Evolutionary conservation across 2,888 invertebrate genomes (phyloP), one percentile per base, ranked within the genome.

Genomic region (Orthonychiurus folsomi): DNA sequence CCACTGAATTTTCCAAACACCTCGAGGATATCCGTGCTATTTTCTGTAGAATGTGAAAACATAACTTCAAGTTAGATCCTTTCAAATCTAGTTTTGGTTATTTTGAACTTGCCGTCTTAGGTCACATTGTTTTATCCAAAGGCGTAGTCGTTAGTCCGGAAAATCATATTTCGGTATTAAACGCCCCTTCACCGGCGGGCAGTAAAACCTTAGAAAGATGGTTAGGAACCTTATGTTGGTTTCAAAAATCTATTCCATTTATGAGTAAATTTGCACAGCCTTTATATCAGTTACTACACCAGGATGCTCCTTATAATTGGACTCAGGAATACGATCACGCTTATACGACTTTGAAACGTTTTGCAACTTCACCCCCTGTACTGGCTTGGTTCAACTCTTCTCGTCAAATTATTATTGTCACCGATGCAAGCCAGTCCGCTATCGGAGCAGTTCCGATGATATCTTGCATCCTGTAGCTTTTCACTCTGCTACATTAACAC

Each of bases 1-100:
- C 5, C 15, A 37, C 5, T 37, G 15, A 5, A 5, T 9, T 37
- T 37, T 5, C 5, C 37, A 15, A 37, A 15, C 37, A 37, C 15
- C 5, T 37, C 37, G 15, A 5, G 5, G 37, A 37, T 37, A 5
- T 37, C 15, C 5, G 37, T 5, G 15, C 5, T 9, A 15, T 5
- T 37, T 37, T 37, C 37, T 37, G 5, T 5, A 37, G 37, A 15
- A 37, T 37, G 37, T 15, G 37, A 9, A 25, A 55, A 23, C 25
- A 55, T 23, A 24, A 24, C 15, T 5, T 55, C 24, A 55, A 55
- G 25, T n/a, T 55, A 5, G 20, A 20, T 3, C 20, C 24, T 24
- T 9, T 9, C 25, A 55, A 55, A 25, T 55, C 24, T n/a, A 24
- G 25, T 20, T 55, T 55, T 24, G 55, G 55, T 3, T 55, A 55